Evolutionary conservation across 35 echinoderm and acorn worm genomes (phyloP).

Genomic region (Eucidaris tribuloides): DNA sequence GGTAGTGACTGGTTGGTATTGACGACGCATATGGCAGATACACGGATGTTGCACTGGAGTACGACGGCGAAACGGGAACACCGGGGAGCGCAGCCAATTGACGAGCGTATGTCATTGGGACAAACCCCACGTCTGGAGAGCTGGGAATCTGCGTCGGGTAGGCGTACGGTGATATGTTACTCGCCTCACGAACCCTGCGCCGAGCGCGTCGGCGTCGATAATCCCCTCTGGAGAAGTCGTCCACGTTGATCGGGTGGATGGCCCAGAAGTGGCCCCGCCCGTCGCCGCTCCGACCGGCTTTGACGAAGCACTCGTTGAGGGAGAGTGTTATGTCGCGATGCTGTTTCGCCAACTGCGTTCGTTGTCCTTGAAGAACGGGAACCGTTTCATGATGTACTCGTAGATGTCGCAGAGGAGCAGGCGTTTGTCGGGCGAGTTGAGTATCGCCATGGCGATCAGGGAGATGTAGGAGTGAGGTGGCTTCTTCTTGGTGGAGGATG

Average conservation of each 20-base stretch:
- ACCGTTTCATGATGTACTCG: slow-evolving; percentile 87
- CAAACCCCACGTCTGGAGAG: slow-evolving; percentile 23
- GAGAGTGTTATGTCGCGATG: slow-evolving; percentile 97
- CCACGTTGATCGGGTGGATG: slow-evolving; percentile 79
- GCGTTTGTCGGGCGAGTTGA: slow-evolving; percentile 63
- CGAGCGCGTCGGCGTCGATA: slow-evolving; percentile 83
- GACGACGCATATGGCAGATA: not conserved
- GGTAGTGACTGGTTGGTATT: too few relatives aligned
- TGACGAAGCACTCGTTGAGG: slow-evolving; percentile 97
- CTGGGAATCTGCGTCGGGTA: slow-evolving; percentile 44
- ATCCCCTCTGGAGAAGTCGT: slow-evolving; percentile 85
- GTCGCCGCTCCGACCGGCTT: slow-evolving; percentile 82
- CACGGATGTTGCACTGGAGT: not conserved
- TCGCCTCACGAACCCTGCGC: slow-evolving; percentile 64
- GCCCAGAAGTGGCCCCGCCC: slow-evolving; percentile 95
- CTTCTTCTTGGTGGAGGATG: slow-evolving; percentile 29
- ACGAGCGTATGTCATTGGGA: slow-evolving; percentile 55
- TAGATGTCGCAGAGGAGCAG: slow-evolving; percentile 96
- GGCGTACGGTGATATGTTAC: slow-evolving; percentile 16
- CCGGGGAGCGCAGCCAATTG: not conserved
- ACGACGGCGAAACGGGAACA: too few relatives aligned
- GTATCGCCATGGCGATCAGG: slow-evolving; percentile 94
- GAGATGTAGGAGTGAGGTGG: slow-evolving; percentile 95
- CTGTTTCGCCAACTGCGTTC: slow-evolving; percentile 97
- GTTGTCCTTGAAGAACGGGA: slow-evolving; percentile 85